Percentiles rank a stretch among this genome's conserved stretches.
Evolutionary conservation across 2,797 vertebrate genomes (phyloP).

Genomic region (Sus cebifrons): DNA sequence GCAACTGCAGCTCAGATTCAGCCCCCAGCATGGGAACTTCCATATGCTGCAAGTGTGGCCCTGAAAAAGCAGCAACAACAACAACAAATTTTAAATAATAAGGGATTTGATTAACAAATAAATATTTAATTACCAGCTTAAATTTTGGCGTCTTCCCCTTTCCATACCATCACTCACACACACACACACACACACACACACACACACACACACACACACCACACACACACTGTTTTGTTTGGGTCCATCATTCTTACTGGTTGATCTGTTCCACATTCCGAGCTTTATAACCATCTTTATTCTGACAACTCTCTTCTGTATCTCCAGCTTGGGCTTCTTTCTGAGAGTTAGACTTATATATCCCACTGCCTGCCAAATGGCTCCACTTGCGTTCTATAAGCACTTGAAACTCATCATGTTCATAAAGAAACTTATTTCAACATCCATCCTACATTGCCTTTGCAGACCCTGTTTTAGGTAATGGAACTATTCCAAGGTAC

Average conservation of each 20-base stretch:
- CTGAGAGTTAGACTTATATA: background rate
- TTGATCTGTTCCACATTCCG: background rate
- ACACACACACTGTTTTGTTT: background rate
- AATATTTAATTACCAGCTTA: constrained; percentile 7
- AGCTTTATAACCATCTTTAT: background rate
- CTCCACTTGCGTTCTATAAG: background rate
- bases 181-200: background rate
- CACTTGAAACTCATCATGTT: constrained; percentile 9
- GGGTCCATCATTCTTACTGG: background rate
- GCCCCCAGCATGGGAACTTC: too few relatives aligned
- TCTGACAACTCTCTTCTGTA: background rate
- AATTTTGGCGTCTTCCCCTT: background rate
- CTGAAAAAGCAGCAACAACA: too few relatives aligned
- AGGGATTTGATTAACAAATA: constrained; percentile 9
- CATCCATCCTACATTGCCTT: background rate
- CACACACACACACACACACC: background rate
- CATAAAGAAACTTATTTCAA: background rate
- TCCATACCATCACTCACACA: background rate
- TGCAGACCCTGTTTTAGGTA: constrained; percentile 17
- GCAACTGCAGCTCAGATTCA: too few relatives aligned
- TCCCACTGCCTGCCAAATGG: background rate
- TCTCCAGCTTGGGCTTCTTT: background rate
- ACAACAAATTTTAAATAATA: constrained; percentile 9
- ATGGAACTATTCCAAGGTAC: constrained; percentile 61
- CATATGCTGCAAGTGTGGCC: too few relatives aligned